Percentiles rank a stretch among this genome's conserved stretches.
Conservation (phyloP, 2,888 invertebrate genomes). For the Eugnorisma glareosa region DNA sequence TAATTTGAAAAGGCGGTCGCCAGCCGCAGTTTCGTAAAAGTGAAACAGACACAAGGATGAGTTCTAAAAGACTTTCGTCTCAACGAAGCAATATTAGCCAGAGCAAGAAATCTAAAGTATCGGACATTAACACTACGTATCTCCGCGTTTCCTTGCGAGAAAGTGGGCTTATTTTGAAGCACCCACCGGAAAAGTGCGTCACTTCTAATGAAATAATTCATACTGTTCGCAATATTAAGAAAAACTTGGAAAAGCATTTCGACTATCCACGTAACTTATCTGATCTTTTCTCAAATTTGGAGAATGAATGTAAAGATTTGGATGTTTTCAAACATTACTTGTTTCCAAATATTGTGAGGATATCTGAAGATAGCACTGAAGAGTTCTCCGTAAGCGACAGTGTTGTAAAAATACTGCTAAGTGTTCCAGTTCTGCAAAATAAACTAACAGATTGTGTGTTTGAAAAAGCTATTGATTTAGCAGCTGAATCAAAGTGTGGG, state of each 20-base stretch:
- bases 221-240: slow-evolving; percentile 84
- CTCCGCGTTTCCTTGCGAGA: slow-evolving; percentile 77
- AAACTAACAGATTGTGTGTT: slow-evolving; percentile 91
- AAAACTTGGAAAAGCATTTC: slow-evolving; percentile 78
- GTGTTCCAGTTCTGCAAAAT: slow-evolving; percentile 91
- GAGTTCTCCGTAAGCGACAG: slow-evolving; percentile 88
- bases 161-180: slow-evolving; percentile 79
- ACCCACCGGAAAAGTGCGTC: slow-evolving; percentile 80
- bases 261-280: slow-evolving; percentile 90
- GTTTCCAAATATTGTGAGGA: slow-evolving; percentile 82
- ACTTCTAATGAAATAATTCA: slow-evolving; percentile 84
- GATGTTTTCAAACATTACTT: slow-evolving; percentile 79
- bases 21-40: neutral
- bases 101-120: slow-evolving; percentile 74
- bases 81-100: slow-evolving; percentile 69
- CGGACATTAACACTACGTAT: slow-evolving; percentile 70
- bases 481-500: slow-evolving; percentile 87
- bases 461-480: slow-evolving; percentile 91
- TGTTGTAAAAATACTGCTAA: slow-evolving; percentile 92
- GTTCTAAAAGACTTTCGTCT: slow-evolving; percentile 71
- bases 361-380: slow-evolving; percentile 75
- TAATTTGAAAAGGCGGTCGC: slow-evolving; percentile 13
- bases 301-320: slow-evolving; percentile 72
- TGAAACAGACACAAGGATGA: slow-evolving; percentile 57
- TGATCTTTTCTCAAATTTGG: slow-evolving; percentile 83